Conservation (phyloP, 2,797 vertebrate genomes). For the Chanos chanos region DNA sequence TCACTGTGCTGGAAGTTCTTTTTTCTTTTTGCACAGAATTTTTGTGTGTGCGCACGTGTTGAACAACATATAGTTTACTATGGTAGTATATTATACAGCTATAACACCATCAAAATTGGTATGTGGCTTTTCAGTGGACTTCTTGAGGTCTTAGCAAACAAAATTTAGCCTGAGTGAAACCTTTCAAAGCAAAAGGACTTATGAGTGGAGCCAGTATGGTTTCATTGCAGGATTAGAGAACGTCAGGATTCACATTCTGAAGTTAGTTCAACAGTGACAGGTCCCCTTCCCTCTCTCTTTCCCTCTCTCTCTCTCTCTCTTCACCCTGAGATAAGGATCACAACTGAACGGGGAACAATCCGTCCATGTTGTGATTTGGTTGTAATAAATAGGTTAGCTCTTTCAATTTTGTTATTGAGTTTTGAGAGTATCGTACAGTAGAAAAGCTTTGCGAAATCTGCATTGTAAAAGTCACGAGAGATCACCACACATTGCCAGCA, state of each 20-base stretch:
- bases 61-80: no score
- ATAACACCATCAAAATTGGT: neutral
- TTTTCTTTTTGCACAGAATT: no score
- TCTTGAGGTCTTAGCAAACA: no score
- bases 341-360: constrained; percentile 2
- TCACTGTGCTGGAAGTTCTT: no score
- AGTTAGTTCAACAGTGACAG: constrained; percentile 3
- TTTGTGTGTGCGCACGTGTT: no score
- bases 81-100: no score
- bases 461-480: constrained; percentile 20
- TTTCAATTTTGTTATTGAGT: constrained; percentile 37
- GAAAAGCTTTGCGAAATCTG: constrained; percentile 21
- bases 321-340: neutral
- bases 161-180: neutral
- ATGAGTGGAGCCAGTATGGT: neutral
- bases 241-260: constrained; percentile 19
- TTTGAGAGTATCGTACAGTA: constrained; percentile 48
- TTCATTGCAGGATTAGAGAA: constrained; percentile 14
- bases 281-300: no score
- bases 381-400: neutral
- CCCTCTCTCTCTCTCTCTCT: no score
- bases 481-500: constrained; percentile 32
- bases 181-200: neutral
- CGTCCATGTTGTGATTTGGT: neutral
- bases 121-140: neutral